phyloP scores from a whole-genome alignment of 64 coral and sea anemone genomes.

The Pocillopora verrucosa region DNA sequence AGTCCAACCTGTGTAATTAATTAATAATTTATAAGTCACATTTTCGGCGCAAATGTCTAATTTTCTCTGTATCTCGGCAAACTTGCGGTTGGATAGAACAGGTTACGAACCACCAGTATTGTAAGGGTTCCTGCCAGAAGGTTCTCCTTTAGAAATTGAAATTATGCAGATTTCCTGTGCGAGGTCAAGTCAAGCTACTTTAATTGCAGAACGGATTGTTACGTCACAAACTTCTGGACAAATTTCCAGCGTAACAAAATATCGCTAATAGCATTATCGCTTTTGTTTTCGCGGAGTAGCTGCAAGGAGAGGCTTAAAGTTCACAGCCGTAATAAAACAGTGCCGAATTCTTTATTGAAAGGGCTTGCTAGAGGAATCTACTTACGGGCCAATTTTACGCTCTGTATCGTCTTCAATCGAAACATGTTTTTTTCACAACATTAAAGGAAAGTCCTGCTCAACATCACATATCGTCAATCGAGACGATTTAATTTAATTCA shows the following conservation, averaged over 20 bases:
- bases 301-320: no score
- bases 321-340: no score
- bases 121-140: not conserved
- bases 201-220: not conserved
- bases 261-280: no score
- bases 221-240: slow-evolving; percentile 9
- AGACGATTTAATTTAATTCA: not conserved
- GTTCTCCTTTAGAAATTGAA: not conserved
- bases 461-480: not conserved
- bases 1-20: slow-evolving; percentile 34
- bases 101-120: not conserved
- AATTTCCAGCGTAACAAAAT: not conserved
- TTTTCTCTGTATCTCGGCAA: slow-evolving; percentile 16
- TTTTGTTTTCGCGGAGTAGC: no score
- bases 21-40: slow-evolving; percentile 27
- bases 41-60: slow-evolving; percentile 7
- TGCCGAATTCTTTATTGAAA: no score
- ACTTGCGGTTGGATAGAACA: slow-evolving; percentile 18
- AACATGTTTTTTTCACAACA: no score
- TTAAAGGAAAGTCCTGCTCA: not conserved
- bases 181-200: not conserved
- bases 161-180: not conserved
- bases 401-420: no score
- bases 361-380: no score
- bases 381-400: no score